Conservation (phyloP, 2,797 vertebrate genomes). For the Chloroceryle amazona region DNA sequence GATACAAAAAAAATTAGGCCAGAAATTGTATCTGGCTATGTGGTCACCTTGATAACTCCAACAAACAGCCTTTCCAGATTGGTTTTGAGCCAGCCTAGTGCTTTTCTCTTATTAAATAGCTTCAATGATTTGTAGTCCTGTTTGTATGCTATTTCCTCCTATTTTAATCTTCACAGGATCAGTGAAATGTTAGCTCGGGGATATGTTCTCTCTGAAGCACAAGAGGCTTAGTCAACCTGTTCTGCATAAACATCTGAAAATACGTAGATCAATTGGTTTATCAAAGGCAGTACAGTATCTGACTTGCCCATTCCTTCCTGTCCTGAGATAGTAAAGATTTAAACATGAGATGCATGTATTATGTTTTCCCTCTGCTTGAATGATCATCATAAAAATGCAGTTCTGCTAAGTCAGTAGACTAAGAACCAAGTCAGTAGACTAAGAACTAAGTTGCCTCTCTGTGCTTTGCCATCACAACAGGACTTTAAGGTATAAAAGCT, state of each 20-base stretch:
- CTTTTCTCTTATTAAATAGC: conserved; percentile 16
- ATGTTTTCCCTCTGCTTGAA: neutral
- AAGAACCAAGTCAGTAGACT: neutral
- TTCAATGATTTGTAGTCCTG: conserved; percentile 26
- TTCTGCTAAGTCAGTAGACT: neutral
- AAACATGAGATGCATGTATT: neutral
- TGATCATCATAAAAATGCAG: neutral
- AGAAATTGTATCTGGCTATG: neutral
- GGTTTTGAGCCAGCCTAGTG: conserved; percentile 6
- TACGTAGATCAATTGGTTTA: neutral
- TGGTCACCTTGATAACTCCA: neutral
- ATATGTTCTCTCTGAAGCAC: conserved; percentile 26
- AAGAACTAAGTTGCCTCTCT: neutral
- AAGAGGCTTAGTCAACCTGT: conserved; percentile 22
- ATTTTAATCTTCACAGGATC: conserved; percentile 33
- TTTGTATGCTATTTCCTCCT: conserved; percentile 21
- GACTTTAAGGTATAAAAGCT: neutral
- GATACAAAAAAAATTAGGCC: neutral
- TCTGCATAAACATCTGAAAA: conserved; percentile 33
- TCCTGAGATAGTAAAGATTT: conserved; percentile 15
- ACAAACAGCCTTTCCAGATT: neutral
- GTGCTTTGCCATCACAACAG: neutral
- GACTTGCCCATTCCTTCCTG: conserved; percentile 37
- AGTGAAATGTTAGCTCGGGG: conserved; percentile 3
- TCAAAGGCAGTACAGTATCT: conserved; percentile 13